Evolutionary conservation across 2,113 vertebrate genomes (phyloP).

Genomic region (Apistogramma diplotaenia): DNA sequence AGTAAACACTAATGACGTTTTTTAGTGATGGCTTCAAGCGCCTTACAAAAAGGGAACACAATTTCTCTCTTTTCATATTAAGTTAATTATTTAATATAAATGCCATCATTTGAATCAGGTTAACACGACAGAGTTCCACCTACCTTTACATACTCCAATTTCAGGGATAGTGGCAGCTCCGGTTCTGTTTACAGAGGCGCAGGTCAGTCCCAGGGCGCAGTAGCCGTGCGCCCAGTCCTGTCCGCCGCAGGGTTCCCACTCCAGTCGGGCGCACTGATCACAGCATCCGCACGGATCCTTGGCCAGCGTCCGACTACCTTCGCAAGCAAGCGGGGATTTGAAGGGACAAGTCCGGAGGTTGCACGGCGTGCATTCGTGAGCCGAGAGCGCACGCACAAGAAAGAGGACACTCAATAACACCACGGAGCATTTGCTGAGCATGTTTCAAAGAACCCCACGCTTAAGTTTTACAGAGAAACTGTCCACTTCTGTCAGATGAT

Average conservation of each 20-base stretch:
- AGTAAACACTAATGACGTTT: conserved; percentile 40
- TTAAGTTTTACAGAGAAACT: conserved; percentile 27
- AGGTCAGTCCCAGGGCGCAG: conserved; percentile 78
- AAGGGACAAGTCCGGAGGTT: conserved; percentile 68
- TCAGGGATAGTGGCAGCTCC: conserved; percentile 60
- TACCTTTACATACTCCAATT: conserved; percentile 79
- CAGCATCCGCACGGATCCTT: conserved; percentile 81
- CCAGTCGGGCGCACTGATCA: conserved; percentile 73
- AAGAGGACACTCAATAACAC: conserved; percentile 56
- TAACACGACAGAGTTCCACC: not conserved
- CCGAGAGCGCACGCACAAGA: conserved; percentile 59
- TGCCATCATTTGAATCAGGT: not conserved
- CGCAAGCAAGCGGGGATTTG: conserved; percentile 62
- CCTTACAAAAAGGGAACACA: not conserved
- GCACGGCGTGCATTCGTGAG: conserved; percentile 75
- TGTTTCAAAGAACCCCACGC: conserved; percentile 31
- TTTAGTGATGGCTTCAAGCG: conserved; percentile 10
- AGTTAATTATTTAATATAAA: not conserved
- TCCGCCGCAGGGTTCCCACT: conserved; percentile 79
- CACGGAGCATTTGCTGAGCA: conserved; percentile 59
- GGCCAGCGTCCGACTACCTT: conserved; percentile 64
- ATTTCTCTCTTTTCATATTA: not conserved
- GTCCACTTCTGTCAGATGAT: conserved; percentile 9
- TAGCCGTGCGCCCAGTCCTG: conserved; percentile 77
- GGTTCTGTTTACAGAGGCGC: conserved; percentile 71